Evolutionary conservation across 2,797 vertebrate species (phyloP), one percentile per base, ranked within the genome.

Genomic region (Perodicticus potto): DNA sequence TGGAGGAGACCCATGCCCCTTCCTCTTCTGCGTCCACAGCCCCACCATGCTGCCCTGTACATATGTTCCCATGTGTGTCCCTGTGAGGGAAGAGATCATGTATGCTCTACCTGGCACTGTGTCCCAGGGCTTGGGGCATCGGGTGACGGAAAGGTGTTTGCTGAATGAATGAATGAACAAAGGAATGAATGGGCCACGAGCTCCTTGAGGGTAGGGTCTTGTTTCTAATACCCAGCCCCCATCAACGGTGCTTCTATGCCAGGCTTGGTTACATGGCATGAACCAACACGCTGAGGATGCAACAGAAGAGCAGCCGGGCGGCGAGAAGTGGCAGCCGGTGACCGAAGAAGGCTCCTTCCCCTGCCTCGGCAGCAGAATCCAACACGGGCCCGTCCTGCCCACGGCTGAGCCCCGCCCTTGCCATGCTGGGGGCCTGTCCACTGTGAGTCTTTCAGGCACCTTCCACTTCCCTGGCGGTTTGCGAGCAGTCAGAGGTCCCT

Each of bases 251-350:
- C 22, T 69, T 3, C 32, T 12, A 14, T 4, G 2, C 14, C 25
- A 27, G 40, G 53, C 14, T 6, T 29, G 37, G 37, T 0, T 27
- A 34, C 78, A 10, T 0, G 1, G 55, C 53, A 63, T 0, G 12
- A 17, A 49, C 0, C 13, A 17, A 19, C 45, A 13, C 6, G 8
- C 20, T 11, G 14, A 29, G 49, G 3, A 83, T 37, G 49, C 43
- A 27, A 29, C 11, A 0, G 5, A 29, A 59, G 34, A 11, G 61
- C 29, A 7, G 16, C 17, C 16, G 0, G 3, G n/a, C 1, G 9
- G 23, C 2, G 2, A 2, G 3, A n/a, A 11, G 29, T 1, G 6
- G 16, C 5, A 23, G 34, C 13, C 0, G 1, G 23, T 1, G 57
- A 32, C 45, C 14, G 20, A 65, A n/a, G 2, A 20, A 61, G 55